These are phyloP conservation scores for Nycticebus coucang DNA, from an alignment of 2,113 vertebrate genomes.

Conservation along the genomic window DNA sequence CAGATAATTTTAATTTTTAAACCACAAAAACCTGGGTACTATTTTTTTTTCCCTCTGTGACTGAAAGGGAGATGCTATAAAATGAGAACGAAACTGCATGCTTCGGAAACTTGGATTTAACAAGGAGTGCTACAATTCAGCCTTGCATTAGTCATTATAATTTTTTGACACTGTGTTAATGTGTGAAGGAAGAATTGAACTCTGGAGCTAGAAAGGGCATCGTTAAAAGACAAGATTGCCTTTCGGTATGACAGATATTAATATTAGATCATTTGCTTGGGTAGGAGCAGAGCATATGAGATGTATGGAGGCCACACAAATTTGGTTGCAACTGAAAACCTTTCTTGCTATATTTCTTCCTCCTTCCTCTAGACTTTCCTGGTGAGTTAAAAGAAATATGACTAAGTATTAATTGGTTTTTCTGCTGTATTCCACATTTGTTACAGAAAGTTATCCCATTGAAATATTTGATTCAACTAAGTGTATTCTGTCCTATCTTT, in stretches of 20 bases:
- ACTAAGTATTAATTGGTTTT: conserved; percentile 73
- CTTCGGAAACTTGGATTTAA: conserved; percentile 67
- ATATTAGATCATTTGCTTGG: conserved; percentile 76
- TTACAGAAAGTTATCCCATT: conserved; percentile 39
- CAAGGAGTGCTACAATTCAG: conserved; percentile 75
- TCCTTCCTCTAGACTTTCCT: conserved; percentile 39
- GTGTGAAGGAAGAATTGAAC: conserved; percentile 79
- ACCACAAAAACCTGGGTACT: conserved; percentile 27
- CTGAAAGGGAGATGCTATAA: conserved; percentile 42
- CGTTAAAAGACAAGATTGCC: conserved; percentile 75
- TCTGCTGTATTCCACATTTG: conserved; percentile 51
- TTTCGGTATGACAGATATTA: conserved; percentile 76
- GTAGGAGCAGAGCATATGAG: conserved; percentile 32
- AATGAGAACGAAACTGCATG: conserved; percentile 59
- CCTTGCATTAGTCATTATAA: conserved; percentile 78
- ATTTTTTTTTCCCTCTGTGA: conserved; percentile 30
- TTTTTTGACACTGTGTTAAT: conserved; percentile 80
- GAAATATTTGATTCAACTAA: conserved; percentile 30
- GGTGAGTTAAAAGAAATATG: conserved; percentile 64
- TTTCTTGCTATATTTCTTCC: conserved; percentile 53
- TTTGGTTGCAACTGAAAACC: conserved; percentile 60
- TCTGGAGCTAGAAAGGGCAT: conserved; percentile 74
- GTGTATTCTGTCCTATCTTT: neutral
- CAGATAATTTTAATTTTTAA: conserved; percentile 56
- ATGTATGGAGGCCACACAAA: conserved; percentile 31